A percentile compares a stretch with the other conserved stretches of the same genome.
These are phyloP conservation scores for Papilio elwesi DNA, from an alignment of 2,888 invertebrate species.

Conservation along the genomic window DNA sequence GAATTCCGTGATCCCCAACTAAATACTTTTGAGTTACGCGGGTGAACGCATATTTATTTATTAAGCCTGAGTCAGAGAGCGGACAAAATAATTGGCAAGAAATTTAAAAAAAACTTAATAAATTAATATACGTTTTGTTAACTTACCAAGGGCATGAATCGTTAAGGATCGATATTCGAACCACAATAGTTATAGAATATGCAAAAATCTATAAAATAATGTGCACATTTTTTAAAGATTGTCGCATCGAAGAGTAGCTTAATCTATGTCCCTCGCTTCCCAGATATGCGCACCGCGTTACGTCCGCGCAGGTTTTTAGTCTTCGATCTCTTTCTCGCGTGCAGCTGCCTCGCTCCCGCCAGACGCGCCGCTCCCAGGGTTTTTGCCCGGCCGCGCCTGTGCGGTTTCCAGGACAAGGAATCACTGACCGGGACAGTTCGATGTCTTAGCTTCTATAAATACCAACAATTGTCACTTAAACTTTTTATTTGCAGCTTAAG, in stretches of 20 bases:
- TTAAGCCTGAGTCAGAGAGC: too few relatives aligned
- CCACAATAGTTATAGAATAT: too few relatives aligned
- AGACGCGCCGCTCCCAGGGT: conserved; percentile 67
- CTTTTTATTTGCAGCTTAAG: conserved; percentile 16
- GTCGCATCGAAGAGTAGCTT: conserved; percentile 39
- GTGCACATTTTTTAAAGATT: not conserved
- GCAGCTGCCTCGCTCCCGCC: conserved; percentile 59
- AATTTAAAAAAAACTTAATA: too few relatives aligned
- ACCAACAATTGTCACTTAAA: conserved; percentile 38
- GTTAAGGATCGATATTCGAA: too few relatives aligned
- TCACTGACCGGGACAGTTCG: conserved; percentile 41
- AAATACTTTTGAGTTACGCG: too few relatives aligned
- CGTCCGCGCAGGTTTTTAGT: conserved; percentile 68
- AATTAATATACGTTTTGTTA: too few relatives aligned
- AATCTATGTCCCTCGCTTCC: conserved; percentile 60
- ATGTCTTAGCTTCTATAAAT: conserved; percentile 39
- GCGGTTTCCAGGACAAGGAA: conserved; percentile 44
- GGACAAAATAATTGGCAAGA: too few relatives aligned
- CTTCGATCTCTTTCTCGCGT: conserved; percentile 54
- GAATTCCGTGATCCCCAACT: too few relatives aligned
- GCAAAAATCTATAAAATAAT: too few relatives aligned
- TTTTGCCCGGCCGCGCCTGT: conserved; percentile 57
- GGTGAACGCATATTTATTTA: too few relatives aligned
- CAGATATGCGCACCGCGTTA: conserved; percentile 70
- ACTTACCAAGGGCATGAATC: too few relatives aligned